These are phyloP conservation scores for Oryzias curvinotus DNA, from an alignment of 2,113 vertebrate species.

Conservation along the genomic window DNA sequence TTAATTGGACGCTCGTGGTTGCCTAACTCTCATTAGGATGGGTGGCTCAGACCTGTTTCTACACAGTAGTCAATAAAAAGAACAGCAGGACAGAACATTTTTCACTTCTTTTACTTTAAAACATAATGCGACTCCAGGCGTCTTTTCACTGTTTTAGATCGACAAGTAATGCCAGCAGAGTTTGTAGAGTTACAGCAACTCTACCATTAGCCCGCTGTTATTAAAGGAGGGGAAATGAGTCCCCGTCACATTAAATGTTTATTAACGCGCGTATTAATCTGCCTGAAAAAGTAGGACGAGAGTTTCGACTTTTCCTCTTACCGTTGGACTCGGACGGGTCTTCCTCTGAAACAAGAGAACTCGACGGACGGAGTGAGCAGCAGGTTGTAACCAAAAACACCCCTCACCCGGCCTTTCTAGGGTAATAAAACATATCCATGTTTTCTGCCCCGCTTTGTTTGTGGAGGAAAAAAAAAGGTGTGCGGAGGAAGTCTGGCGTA, in stretches of 20 bases:
- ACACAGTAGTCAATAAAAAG: conserved; percentile 10
- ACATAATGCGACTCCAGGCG: not conserved
- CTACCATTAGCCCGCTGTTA: conserved; percentile 7
- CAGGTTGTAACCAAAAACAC: conserved; percentile 1
- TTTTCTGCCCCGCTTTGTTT: not conserved
- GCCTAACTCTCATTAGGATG: not conserved
- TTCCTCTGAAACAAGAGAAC: conserved; percentile 23
- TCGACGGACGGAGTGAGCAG: conserved; percentile 13
- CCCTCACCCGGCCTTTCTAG: not conserved
- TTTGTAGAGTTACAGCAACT: conserved; percentile 11
- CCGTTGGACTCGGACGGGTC: conserved; percentile 34
- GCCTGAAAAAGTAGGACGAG: not conserved
- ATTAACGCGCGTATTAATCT: not conserved
- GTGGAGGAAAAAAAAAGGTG: too few relatives aligned
- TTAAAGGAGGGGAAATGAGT: not conserved
- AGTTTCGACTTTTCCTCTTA: conserved; percentile 27
- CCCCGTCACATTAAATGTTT: not conserved
- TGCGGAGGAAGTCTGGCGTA: too few relatives aligned
- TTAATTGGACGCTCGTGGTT: conserved; percentile 9
- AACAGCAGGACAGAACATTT: not conserved
- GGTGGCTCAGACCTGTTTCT: not conserved
- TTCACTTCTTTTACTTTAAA: conserved; percentile 17
- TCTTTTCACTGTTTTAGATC: not conserved
- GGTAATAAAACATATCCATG: too few relatives aligned
- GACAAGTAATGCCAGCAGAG: not conserved